A percentile compares a stretch with the other conserved stretches of the same genome.
Evolutionary conservation across 1,140 invertebrate genomes (phyloP).

Genomic region (Drosophila busckii): DNA sequence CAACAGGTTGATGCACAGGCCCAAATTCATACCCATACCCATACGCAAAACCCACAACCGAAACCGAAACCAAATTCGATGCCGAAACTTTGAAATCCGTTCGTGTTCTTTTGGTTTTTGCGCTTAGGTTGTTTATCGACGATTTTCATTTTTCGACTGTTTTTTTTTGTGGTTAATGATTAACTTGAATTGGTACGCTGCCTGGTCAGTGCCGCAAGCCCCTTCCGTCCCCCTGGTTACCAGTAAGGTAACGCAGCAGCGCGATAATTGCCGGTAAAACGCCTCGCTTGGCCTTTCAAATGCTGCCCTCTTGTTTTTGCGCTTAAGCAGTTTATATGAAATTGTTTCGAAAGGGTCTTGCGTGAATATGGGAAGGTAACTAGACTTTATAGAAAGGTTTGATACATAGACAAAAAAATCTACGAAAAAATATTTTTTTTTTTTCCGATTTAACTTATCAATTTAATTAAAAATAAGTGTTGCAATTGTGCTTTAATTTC

Average conservation of each 20-base stretch:
- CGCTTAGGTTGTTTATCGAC: slow-evolving; percentile 49
- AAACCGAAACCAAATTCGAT: slow-evolving; percentile 34
- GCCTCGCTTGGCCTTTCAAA: slow-evolving; percentile 75
- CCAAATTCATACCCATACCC: slow-evolving; percentile 16
- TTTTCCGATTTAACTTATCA: too few species aligned
- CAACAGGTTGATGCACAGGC: slow-evolving; percentile 53
- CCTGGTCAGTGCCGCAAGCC: neutral
- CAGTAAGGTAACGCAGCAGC: too few species aligned
- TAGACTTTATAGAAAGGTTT: neutral
- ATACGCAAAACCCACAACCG: slow-evolving; percentile 36
- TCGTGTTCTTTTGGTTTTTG: slow-evolving; percentile 60
- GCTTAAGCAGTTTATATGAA: slow-evolving; percentile 36
- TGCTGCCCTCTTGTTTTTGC: slow-evolving; percentile 46
- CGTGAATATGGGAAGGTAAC: neutral
- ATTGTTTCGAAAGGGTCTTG: slow-evolving; percentile 18
- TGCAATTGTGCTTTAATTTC: too few species aligned
- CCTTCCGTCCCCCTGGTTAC: neutral
- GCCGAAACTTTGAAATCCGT: slow-evolving; percentile 20
- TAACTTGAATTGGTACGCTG: slow-evolving; percentile 39
- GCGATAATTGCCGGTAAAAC: slow-evolving; percentile 76
- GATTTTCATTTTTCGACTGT: slow-evolving; percentile 21
- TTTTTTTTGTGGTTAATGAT: slow-evolving; percentile 59
- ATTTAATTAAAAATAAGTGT: too few species aligned
- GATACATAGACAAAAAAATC: too few species aligned
- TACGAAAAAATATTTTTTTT: too few species aligned